Evolutionary conservation across 2,797 vertebrate species (phyloP).

Genomic region (Sphaeramia orbicularis): DNA sequence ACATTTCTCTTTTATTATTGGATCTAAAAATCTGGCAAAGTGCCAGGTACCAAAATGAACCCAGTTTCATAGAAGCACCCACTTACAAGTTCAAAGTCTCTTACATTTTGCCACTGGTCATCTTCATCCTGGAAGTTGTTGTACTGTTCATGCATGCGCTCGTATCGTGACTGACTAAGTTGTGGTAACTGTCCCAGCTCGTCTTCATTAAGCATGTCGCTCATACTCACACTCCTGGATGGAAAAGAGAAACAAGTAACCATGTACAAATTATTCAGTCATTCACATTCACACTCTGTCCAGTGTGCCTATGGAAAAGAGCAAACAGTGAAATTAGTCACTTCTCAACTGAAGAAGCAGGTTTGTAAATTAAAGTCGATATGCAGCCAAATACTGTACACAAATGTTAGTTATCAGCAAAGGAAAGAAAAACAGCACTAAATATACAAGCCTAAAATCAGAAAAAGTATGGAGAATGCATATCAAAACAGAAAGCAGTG

Average conservation of each 20-base stretch:
- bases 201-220: slow-evolving; percentile 93
- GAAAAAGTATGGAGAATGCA: too few relatives aligned
- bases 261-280: background rate
- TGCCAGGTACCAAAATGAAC: too few relatives aligned
- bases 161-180: slow-evolving; percentile 91
- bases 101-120: slow-evolving; percentile 96
- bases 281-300: background rate
- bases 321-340: background rate
- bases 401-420: background rate
- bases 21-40: too few relatives aligned
- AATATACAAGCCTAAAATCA: too few relatives aligned
- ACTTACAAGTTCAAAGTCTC: slow-evolving; percentile 49
- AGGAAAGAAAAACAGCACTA: too few relatives aligned
- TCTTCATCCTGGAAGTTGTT: slow-evolving; percentile 92
- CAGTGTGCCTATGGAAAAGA: slow-evolving; percentile 7
- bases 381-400: background rate
- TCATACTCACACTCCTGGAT: slow-evolving; percentile 93
- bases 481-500: too few relatives aligned
- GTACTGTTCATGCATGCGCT: slow-evolving; percentile 91
- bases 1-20: background rate
- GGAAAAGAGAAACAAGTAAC: slow-evolving; percentile 23
- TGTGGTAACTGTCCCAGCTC: slow-evolving; percentile 86
- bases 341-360: background rate
- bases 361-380: background rate
- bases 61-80: too few relatives aligned